Evolutionary conservation across 1,140 invertebrate genomes (phyloP), one percentile per base, ranked within the genome.

Genomic region (Hesperophylax magnus): DNA sequence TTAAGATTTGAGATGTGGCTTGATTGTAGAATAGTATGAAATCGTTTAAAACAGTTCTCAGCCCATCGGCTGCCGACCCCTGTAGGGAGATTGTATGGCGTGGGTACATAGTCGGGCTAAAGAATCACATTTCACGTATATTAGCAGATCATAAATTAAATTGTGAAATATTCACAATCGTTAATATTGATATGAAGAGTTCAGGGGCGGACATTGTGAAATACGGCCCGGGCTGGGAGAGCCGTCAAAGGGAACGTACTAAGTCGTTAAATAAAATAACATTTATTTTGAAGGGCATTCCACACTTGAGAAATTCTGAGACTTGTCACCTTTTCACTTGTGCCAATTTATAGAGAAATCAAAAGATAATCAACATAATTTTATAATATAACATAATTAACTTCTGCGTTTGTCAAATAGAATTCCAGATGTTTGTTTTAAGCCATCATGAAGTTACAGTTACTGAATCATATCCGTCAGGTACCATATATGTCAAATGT

Each of bases 61-160:
- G 18, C 0, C 58, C 58, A 9, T 24, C 7, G n/a, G 11, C 6
- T 61, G 18, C 5, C 20, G 20, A 20, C 11, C n/a, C 9, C 58
- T 54, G 2, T 52, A 9, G 52, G 54, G 52, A 67, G 17, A 58
- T 54, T 22, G 17, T 18, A 58, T 31, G 54, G 31, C n/a, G 56
- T 61, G 14, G 20, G 54, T 14, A 60, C 18, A 39, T 69, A 39
- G 15, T 20, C 34, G 27, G 17, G 31, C 60, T 80, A 20, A 3
- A 78, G 74, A 77, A 79, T 76, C 81, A 47, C 65, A 76, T 82
- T 82, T 82, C 77, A 79, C 81, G 77, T 79, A 56, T 77, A 82
- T 82, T 77, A 82, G 77, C 77, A 53, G 81, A 72, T 79, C 81
- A 54, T 82, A 82, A 82, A 82, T 82, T 54, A 79, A 76, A 75